Evolutionary conservation across 2,888 invertebrate species (phyloP).

Genomic region (Synergus japonicus): DNA sequence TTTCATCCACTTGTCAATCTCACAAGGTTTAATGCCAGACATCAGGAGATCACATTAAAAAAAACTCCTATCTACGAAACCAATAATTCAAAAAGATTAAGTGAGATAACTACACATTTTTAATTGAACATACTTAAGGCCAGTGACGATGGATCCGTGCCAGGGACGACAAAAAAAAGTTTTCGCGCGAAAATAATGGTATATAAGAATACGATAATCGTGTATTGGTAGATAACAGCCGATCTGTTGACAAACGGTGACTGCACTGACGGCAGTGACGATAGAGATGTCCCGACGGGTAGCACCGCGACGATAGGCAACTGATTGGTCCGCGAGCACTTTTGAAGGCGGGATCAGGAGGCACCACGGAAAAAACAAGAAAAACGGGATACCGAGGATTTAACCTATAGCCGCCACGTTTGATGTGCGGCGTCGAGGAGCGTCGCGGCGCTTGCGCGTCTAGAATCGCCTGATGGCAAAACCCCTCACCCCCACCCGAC

Average conservation of each 20-base stretch:
- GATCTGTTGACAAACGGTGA: constrained; percentile 58
- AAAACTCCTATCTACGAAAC: background rate
- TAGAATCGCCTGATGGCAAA: constrained; percentile 21
- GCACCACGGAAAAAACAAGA: constrained; percentile 75
- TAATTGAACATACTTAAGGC: constrained; percentile 8
- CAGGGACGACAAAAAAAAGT: background rate
- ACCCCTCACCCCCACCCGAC: constrained; percentile 15
- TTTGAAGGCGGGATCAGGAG: constrained; percentile 78
- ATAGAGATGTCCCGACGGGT: constrained; percentile 60
- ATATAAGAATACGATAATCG: constrained; percentile 48
- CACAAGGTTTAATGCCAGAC: background rate
- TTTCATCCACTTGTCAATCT: background rate
- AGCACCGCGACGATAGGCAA: constrained; percentile 57
- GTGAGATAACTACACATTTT: background rate
- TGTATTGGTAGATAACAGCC: constrained; percentile 56
- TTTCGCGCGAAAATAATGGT: constrained; percentile 30
- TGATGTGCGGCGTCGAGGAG: constrained; percentile 71
- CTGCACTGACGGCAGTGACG: constrained; percentile 58
- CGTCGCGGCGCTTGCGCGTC: constrained; percentile 68
- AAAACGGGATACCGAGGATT: constrained; percentile 74
- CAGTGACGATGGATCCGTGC: background rate
- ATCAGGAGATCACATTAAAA: background rate
- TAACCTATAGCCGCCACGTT: constrained; percentile 77
- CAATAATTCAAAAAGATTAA: background rate
- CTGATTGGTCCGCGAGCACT: constrained; percentile 75